A percentile compares a stretch with the other conserved stretches of the same genome.
Conservation (phyloP, 2,797 vertebrate genomes). For the Huso huso region DNA sequence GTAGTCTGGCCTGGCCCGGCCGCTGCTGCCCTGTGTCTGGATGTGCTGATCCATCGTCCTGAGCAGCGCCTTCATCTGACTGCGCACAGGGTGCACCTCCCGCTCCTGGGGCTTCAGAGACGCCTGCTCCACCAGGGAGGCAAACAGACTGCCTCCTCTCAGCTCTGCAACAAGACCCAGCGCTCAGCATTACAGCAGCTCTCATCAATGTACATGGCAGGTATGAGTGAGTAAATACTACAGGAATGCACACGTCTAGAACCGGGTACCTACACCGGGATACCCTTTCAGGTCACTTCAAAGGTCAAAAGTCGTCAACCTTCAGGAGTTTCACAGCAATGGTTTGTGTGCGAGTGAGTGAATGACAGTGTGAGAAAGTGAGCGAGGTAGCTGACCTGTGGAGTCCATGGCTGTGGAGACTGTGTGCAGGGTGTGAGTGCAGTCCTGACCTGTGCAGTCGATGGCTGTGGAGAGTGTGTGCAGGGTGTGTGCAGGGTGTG, state of each 20-base stretch:
- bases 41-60: constrained; percentile 64
- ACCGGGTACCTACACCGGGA: too few relatives aligned
- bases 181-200: not conserved
- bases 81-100: constrained; percentile 69
- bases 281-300: too few relatives aligned
- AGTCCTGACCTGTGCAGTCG: constrained; percentile 52
- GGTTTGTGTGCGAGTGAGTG: too few relatives aligned
- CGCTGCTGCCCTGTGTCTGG: constrained; percentile 44
- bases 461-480: constrained; percentile 54
- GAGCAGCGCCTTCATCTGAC: constrained; percentile 74
- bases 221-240: too few relatives aligned
- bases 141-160: constrained; percentile 56
- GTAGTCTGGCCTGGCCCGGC: constrained; percentile 53
- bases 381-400: too few relatives aligned
- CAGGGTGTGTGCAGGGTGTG: constrained; percentile 47
- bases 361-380: too few relatives aligned
- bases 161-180: constrained; percentile 50
- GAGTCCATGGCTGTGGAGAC: constrained; percentile 54
- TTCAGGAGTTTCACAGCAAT: too few relatives aligned
- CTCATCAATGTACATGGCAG: not conserved
- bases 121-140: constrained; percentile 70
- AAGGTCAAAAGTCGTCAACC: too few relatives aligned
- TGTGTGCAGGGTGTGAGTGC: constrained; percentile 47
- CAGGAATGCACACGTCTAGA: too few relatives aligned
- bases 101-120: constrained; percentile 66